These are phyloP conservation scores for Anguilla rostrata DNA, from an alignment of 2,113 vertebrate species.

Conservation along the genomic window DNA sequence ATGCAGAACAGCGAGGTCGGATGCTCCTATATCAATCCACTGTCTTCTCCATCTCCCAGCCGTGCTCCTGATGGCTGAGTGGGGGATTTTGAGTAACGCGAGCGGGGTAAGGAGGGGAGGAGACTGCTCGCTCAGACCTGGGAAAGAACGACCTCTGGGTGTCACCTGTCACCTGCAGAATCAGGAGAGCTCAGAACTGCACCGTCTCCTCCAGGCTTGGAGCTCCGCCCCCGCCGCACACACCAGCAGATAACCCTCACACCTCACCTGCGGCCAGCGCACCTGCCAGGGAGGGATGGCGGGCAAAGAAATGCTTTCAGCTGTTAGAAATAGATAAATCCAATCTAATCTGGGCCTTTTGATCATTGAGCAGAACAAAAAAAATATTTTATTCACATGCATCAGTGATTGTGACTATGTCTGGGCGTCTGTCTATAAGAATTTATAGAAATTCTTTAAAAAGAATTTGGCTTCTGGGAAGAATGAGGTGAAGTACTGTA, in stretches of 20 bases:
- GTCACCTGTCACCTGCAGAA: background rate
- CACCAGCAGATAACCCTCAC: conserved; percentile 62
- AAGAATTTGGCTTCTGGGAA: no score
- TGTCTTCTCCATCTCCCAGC: background rate
- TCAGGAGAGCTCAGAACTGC: conserved; percentile 49
- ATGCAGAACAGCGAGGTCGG: background rate
- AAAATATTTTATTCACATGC: no score
- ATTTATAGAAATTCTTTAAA: no score
- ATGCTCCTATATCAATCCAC: background rate
- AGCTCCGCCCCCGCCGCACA: conserved; percentile 49
- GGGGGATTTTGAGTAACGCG: background rate
- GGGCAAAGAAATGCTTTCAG: background rate
- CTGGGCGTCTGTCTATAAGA: no score
- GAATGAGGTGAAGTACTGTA: no score
- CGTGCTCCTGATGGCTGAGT: background rate
- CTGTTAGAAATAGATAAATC: background rate
- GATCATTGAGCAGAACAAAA: no score
- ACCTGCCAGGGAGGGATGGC: conserved; percentile 38
- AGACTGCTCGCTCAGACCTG: conserved; percentile 1
- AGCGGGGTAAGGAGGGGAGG: background rate
- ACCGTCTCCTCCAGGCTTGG: conserved; percentile 48
- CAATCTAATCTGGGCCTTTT: background rate
- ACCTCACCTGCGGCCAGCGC: conserved; percentile 52
- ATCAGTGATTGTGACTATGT: no score
- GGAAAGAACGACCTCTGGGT: background rate